Evolutionary conservation across 1,140 invertebrate species (phyloP).

Genomic region (silkworm (Bombyx mori)): ASM3026992v2 NC_085113.1:13229501-13230000

Average conservation of each 20-base stretch:
- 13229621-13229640: neutral
- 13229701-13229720: neutral
- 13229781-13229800: conserved; percentile 11
- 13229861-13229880: conserved; percentile 45
- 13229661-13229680: conserved; percentile 21
- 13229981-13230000: too few species aligned
- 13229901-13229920: too few species aligned
- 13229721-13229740: conserved; percentile 10
- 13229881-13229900: conserved; percentile 12
- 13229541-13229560: neutral
- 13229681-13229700: conserved; percentile 27
- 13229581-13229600: conserved; percentile 10
- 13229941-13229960: too few species aligned
- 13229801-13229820: conserved; percentile 23
- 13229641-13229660: conserved; percentile 10
- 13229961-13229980: too few species aligned
- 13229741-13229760: conserved; percentile 9
- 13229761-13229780: conserved; percentile 17
- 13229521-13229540: conserved; percentile 6
- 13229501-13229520: conserved; percentile 16
- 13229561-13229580: neutral
- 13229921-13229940: too few species aligned
- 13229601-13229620: conserved; percentile 10
- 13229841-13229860: conserved; percentile 51
- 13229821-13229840: conserved; percentile 56